phyloP scores from a whole-genome alignment of 2,113 vertebrate species.

The Ammodramus savannarum region DNA sequence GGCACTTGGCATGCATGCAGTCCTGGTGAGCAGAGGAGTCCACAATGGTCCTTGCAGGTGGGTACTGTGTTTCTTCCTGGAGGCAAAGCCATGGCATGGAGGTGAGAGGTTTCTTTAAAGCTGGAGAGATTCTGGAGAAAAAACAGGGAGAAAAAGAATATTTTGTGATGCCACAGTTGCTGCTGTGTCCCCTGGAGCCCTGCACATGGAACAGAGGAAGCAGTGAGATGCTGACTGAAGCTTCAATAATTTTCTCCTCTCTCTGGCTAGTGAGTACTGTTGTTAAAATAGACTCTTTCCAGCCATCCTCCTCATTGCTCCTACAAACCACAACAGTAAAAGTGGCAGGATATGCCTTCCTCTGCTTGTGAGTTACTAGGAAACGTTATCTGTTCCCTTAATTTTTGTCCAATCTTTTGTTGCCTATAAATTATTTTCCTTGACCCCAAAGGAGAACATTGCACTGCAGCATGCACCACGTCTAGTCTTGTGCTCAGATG shows the following conservation, averaged over 20 bases:
- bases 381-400: background rate
- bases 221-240: background rate
- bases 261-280: background rate
- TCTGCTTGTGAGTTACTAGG: background rate
- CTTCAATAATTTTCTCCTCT: background rate
- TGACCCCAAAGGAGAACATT: background rate
- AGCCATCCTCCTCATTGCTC: background rate
- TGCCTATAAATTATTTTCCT: background rate
- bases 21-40: background rate
- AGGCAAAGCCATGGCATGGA: rapidly evolving
- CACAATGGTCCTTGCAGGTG: background rate
- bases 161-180: background rate
- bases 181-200: background rate
- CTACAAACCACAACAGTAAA: background rate
- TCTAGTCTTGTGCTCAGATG: background rate
- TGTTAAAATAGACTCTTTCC: background rate
- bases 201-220: rapidly evolving
- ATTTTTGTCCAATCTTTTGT: background rate
- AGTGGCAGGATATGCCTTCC: background rate
- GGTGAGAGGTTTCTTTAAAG: background rate
- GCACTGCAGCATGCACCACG: rapidly evolving
- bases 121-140: background rate
- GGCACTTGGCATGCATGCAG: rapidly evolving
- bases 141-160: background rate
- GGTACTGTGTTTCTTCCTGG: background rate